phyloP scores from a whole-genome alignment of 2,888 invertebrate species.

The Andrena camellia region DNA sequence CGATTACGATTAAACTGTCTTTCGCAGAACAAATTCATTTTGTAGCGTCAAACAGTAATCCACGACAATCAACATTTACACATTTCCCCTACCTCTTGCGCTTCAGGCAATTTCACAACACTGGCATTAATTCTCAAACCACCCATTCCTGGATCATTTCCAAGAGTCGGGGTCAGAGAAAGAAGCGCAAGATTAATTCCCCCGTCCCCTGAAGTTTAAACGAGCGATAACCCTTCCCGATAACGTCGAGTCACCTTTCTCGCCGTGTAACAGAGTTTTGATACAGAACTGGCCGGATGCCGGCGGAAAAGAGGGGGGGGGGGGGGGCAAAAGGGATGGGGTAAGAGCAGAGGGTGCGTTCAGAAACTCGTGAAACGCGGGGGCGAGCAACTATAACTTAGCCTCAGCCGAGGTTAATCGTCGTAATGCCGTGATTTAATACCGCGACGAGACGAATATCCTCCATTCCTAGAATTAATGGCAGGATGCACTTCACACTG shows the following conservation, averaged over 20 bases:
- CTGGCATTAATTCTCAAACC: constrained; percentile 16
- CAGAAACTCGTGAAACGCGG: constrained; percentile 61
- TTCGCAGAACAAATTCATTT: background rate
- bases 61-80: background rate
- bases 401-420: constrained; percentile 81
- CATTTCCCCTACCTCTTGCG: background rate
- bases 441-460: constrained; percentile 74
- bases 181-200: constrained; percentile 42
- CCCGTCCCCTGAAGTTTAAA: constrained; percentile 30
- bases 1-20: too few relatives aligned
- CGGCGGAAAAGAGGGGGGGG: constrained; percentile 3
- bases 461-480: constrained; percentile 75
- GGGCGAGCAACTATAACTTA: constrained; percentile 78
- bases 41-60: too few relatives aligned
- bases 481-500: constrained; percentile 74
- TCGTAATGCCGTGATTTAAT: constrained; percentile 82
- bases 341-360: constrained; percentile 42
- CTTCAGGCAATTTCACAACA: background rate
- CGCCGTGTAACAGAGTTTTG: constrained; percentile 57
- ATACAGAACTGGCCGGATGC: constrained; percentile 46
- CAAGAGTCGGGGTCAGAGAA: constrained; percentile 5
- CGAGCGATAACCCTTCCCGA: constrained; percentile 52
- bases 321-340: constrained; percentile 19
- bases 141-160: background rate
- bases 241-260: constrained; percentile 49